Conservation (phyloP, 2,113 vertebrate genomes). For the Phocoena sinus region DNA sequence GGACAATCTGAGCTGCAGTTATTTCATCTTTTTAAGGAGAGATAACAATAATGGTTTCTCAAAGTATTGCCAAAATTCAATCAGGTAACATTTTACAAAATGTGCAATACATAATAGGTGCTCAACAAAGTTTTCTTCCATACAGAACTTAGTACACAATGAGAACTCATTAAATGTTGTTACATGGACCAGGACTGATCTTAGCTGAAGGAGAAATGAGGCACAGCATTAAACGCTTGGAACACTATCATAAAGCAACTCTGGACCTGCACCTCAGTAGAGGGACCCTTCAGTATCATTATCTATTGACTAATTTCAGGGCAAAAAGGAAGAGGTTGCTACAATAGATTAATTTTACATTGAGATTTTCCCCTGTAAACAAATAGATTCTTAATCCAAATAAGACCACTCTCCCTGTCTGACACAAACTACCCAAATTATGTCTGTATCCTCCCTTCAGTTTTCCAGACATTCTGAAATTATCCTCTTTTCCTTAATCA, state of each 20-base stretch:
- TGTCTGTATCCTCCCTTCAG: background rate
- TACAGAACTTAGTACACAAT: background rate
- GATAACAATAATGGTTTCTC: background rate
- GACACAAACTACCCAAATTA: background rate
- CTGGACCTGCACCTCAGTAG: background rate
- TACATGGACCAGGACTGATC: background rate
- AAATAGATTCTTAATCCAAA: background rate
- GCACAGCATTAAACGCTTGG: background rate
- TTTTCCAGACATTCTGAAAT: background rate
- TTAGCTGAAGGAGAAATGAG: background rate
- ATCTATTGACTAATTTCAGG: background rate
- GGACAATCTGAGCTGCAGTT: background rate
- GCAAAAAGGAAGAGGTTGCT: background rate
- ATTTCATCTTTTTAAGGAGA: background rate
- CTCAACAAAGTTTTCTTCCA: background rate
- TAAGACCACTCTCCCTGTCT: background rate
- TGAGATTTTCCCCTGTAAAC: background rate
- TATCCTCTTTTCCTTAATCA: background rate
- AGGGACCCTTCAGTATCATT: background rate
- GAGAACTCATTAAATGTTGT: background rate
- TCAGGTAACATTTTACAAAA: background rate
- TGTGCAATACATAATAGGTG: background rate
- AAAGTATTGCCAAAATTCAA: background rate
- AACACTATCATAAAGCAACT: background rate
- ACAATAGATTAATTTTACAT: background rate